Percentiles rank a stretch among this genome's conserved stretches.
phyloP scores from a whole-genome alignment of 2,113 vertebrate genomes.

The Etia nguti region DNA sequence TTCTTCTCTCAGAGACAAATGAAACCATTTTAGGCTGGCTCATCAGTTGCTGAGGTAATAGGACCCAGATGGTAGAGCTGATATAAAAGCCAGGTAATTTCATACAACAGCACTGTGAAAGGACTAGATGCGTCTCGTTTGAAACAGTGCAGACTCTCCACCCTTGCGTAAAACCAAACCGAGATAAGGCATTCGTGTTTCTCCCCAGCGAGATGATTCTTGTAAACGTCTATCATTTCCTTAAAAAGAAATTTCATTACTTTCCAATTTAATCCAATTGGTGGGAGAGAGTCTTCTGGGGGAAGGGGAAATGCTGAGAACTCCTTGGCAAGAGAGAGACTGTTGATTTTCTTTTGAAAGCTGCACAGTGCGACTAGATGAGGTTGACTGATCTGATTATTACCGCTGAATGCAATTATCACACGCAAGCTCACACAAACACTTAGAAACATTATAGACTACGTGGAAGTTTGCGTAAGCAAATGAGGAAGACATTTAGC shows the following conservation, averaged over 20 bases:
- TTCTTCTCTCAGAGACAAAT: conserved; percentile 33
- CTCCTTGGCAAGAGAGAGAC: not conserved
- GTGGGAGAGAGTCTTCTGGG: not conserved
- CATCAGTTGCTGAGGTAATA: conserved; percentile 45
- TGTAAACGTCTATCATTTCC: conserved; percentile 36
- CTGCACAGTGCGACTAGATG: not conserved
- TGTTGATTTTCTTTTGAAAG: conserved; percentile 17
- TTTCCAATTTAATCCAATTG: conserved; percentile 37
- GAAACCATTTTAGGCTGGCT: conserved; percentile 27
- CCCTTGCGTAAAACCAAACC: not conserved
- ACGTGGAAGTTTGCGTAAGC: not conserved
- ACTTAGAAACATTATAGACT: not conserved
- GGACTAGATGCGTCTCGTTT: conserved; percentile 5
- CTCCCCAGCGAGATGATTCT: conserved; percentile 15
- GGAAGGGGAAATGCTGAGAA: not conserved
- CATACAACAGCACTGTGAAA: conserved; percentile 32
- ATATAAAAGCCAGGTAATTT: conserved; percentile 60
- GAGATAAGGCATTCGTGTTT: conserved; percentile 29
- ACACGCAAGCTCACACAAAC: not conserved
- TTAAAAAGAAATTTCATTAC: conserved; percentile 42
- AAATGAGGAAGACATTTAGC: not conserved
- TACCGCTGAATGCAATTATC: not conserved
- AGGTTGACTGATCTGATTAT: conserved; percentile 20
- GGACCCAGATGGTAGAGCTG: conserved; percentile 55
- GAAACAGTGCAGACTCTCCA: conserved; percentile 5